Evolutionary conservation across 2,888 invertebrate genomes (phyloP).

Genomic region (Notocelia uddmanniana): DNA sequence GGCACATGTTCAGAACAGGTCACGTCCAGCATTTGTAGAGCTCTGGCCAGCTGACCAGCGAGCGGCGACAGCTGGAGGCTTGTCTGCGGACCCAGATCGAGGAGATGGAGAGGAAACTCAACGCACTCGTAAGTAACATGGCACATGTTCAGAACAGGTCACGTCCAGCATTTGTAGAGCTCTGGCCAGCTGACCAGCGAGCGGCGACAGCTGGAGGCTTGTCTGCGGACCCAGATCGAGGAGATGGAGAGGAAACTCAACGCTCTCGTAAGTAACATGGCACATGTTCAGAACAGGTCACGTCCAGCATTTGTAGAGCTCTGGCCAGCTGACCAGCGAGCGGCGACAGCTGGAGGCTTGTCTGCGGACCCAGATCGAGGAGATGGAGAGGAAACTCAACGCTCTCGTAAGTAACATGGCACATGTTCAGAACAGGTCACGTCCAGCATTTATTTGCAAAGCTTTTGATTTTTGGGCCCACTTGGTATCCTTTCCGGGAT

Average conservation of each 20-base stretch:
- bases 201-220: slow-evolving; percentile 87
- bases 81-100: too few relatives aligned
- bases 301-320: slow-evolving; percentile 86
- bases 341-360: slow-evolving; percentile 87
- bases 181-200: slow-evolving; percentile 86
- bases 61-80: too few relatives aligned
- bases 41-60: too few relatives aligned
- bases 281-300: too few relatives aligned
- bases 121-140: too few relatives aligned
- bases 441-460: slow-evolving; percentile 87
- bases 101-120: too few relatives aligned
- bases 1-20: too few relatives aligned
- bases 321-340: slow-evolving; percentile 86
- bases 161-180: slow-evolving; percentile 87
- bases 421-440: too few relatives aligned
- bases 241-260: slow-evolving; percentile 90
- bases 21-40: too few relatives aligned
- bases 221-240: slow-evolving; percentile 89
- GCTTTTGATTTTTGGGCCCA: too few relatives aligned
- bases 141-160: too few relatives aligned
- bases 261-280: slow-evolving; percentile 82
- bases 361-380: slow-evolving; percentile 89
- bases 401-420: slow-evolving; percentile 82
- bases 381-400: slow-evolving; percentile 89
- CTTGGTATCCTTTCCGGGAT: too few relatives aligned